Conservation (phyloP, 2,797 vertebrate genomes). For the Manis javanica region DNA sequence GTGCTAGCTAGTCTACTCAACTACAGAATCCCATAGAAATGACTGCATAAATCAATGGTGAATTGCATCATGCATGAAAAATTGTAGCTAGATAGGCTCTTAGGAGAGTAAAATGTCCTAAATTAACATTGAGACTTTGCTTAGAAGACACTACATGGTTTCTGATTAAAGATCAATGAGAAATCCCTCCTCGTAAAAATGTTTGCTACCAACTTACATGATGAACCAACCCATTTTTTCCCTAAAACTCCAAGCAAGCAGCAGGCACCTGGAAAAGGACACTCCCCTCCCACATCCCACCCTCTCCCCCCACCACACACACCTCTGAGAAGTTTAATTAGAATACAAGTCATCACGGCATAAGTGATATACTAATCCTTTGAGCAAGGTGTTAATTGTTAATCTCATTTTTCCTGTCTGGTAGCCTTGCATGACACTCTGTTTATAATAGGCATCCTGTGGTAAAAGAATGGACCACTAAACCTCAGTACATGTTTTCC, state of each 20-base stretch:
- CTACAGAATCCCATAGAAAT: not conserved
- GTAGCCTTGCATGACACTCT: slow-evolving; percentile 73
- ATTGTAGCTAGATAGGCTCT: not conserved
- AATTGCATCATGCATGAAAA: not conserved
- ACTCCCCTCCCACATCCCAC: too few species aligned
- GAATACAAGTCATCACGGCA: not conserved
- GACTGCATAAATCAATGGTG: not conserved
- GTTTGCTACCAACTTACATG: not conserved
- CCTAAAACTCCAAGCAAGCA: not conserved
- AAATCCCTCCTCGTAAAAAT: not conserved
- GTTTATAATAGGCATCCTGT: slow-evolving; percentile 70
- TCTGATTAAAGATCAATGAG: slow-evolving; percentile 45
- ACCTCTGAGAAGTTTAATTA: slow-evolving; percentile 77
- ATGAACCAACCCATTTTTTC: not conserved
- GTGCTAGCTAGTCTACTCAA: not conserved
- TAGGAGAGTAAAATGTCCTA: not conserved
- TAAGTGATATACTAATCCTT: slow-evolving; percentile 75
- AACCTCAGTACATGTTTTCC: slow-evolving; percentile 71
- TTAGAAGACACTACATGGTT: not conserved
- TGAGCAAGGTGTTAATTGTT: slow-evolving; percentile 82
- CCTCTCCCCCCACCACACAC: too few species aligned
- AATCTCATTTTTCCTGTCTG: slow-evolving; percentile 81
- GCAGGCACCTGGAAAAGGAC: not conserved
- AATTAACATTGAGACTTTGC: not conserved
- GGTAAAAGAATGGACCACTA: slow-evolving; percentile 66